Percentiles rank a stretch among this genome's conserved stretches.
phyloP scores from a whole-genome alignment of 1,140 invertebrate genomes.

The Platyscapa corneri region DNA sequence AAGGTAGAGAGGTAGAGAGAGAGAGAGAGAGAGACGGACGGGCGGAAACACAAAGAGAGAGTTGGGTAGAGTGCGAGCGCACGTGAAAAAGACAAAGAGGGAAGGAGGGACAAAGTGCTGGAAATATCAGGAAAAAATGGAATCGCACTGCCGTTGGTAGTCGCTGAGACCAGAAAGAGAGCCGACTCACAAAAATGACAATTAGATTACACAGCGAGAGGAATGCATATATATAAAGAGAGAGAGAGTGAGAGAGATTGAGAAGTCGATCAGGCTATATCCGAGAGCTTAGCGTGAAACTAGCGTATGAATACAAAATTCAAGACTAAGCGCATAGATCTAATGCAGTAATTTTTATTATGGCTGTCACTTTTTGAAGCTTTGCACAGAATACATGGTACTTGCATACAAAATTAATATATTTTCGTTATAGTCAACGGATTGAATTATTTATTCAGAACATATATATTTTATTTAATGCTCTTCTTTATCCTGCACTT shows the following conservation, averaged over 20 bases:
- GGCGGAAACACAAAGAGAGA: neutral
- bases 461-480: too few relatives aligned
- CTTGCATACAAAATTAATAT: neutral
- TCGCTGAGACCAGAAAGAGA: constrained; percentile 42
- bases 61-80: neutral
- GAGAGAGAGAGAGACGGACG: neutral
- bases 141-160: constrained; percentile 38
- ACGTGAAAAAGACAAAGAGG: constrained; percentile 34
- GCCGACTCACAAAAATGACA: constrained; percentile 38
- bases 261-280: too few relatives aligned
- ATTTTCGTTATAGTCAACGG: too few relatives aligned
- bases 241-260: neutral
- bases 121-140: constrained; percentile 50
- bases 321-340: neutral
- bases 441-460: neutral
- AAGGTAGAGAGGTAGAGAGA: constrained; percentile 5
- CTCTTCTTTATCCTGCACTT: too few relatives aligned
- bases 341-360: too few relatives aligned
- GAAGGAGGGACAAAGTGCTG: constrained; percentile 47
- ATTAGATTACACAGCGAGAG: constrained; percentile 37
- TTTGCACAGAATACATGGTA: neutral
- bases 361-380: neutral
- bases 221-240: neutral
- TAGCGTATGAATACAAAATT: neutral
- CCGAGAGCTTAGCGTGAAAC: too few relatives aligned